A percentile compares a stretch with the other conserved stretches of the same genome.
Conservation (phyloP, 1,140 invertebrate genomes). For the Phymorhynchus buccinoides region DNA sequence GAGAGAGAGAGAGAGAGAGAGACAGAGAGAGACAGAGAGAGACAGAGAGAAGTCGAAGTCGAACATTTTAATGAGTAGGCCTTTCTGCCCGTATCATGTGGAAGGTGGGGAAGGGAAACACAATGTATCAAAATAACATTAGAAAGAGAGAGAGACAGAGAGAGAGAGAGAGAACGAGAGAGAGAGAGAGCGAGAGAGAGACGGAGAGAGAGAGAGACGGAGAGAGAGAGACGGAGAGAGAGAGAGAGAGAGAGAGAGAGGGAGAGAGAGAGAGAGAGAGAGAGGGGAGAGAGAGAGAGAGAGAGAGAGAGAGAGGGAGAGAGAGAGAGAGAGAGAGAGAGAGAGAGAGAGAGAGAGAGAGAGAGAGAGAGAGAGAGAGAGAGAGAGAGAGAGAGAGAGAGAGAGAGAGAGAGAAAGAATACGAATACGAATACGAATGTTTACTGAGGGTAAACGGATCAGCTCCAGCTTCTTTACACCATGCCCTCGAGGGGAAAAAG, state of each 20-base stretch:
- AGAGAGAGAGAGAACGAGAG: too few relatives aligned
- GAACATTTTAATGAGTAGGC: too few relatives aligned
- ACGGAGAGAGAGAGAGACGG: neutral
- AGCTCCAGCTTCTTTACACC: too few relatives aligned
- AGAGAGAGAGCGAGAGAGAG: too few relatives aligned
- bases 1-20: neutral
- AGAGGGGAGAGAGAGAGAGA: constrained; percentile 10
- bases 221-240: neutral
- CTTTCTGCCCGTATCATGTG: too few relatives aligned
- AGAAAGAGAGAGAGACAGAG: too few relatives aligned
- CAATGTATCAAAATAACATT: too few relatives aligned
- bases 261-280: neutral
- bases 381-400: neutral
- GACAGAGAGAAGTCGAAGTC: too few relatives aligned
- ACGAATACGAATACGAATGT: too few relatives aligned
- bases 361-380: neutral
- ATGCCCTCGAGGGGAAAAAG: too few relatives aligned
- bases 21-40: neutral
- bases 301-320: constrained; percentile 5
- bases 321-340: constrained; percentile 13
- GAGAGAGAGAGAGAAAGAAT: neutral
- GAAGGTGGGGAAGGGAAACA: too few relatives aligned
- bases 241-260: neutral
- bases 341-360: neutral
- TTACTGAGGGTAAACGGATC: neutral